Conservation (phyloP, 1,140 invertebrate species). For the Drosophila malerkotliana region DNA sequence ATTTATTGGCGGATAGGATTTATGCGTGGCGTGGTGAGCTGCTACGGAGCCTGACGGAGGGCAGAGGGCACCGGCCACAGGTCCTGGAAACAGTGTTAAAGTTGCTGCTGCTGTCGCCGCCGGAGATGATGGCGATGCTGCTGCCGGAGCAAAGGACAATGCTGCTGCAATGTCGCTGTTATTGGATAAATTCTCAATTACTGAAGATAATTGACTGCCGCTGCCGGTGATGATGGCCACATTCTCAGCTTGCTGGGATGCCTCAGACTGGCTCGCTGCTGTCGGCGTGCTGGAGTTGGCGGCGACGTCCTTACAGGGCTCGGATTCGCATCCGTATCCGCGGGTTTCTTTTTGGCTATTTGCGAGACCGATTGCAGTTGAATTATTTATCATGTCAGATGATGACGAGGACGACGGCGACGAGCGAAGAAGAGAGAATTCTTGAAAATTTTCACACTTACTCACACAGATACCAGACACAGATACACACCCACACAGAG, state of each 20-base stretch:
- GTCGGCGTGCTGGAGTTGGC: neutral
- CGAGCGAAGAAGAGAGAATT: conserved; percentile 74
- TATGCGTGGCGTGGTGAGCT: conserved; percentile 65
- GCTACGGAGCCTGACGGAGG: conserved; percentile 13
- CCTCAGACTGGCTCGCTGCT: conserved; percentile 22
- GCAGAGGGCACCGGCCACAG: neutral
- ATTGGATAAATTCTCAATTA: conserved; percentile 84
- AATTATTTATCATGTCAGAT: conserved; percentile 83
- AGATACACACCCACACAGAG: conserved; percentile 42
- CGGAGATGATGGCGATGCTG: conserved; percentile 25
- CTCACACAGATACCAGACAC: conserved; percentile 41
- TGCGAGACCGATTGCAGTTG: conserved; percentile 78
- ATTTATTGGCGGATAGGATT: conserved; percentile 90
- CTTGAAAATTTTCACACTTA: conserved; percentile 81
- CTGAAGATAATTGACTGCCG: conserved; percentile 80
- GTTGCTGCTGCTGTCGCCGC: conserved; percentile 31
- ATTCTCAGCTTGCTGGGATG: conserved; percentile 33
- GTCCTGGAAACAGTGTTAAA: conserved; percentile 30
- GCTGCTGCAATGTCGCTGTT: conserved; percentile 73
- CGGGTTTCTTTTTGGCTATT: conserved; percentile 63
- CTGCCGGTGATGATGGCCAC: conserved; percentile 36
- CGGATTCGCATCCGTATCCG: conserved; percentile 12
- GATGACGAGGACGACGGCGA: conserved; percentile 36
- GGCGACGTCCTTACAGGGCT: conserved; percentile 4
- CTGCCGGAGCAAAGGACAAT: conserved; percentile 59